Percentiles rank a stretch among this genome's conserved stretches.
Conservation (phyloP, 2,888 invertebrate genomes). For the Linnaemya vulpina region DNA sequence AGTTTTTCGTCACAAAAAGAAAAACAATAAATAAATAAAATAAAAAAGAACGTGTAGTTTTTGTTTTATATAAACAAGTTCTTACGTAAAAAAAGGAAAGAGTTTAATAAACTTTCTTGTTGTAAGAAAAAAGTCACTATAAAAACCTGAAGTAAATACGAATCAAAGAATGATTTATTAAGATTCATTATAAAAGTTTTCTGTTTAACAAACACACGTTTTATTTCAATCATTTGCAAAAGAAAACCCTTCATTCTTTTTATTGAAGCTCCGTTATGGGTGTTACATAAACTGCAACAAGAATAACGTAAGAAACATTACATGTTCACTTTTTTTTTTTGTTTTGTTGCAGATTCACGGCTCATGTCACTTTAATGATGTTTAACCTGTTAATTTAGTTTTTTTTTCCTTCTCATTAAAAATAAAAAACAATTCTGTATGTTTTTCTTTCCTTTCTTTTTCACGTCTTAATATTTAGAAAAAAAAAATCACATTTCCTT, state of each 20-base stretch:
- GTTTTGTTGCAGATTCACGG: neutral
- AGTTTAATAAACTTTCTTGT: conserved; percentile 71
- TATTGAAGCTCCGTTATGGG: conserved; percentile 57
- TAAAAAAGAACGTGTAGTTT: conserved; percentile 10
- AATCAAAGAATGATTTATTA: conserved; percentile 62
- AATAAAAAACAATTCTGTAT: neutral
- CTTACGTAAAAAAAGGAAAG: conserved; percentile 57
- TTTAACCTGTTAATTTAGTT: conserved; percentile 67
- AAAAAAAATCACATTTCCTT: conserved; percentile 40
- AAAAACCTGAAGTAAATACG: conserved; percentile 49
- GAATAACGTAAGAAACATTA: conserved; percentile 48
- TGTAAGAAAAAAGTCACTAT: conserved; percentile 21
- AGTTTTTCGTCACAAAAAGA: conserved; percentile 38
- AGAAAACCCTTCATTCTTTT: conserved; percentile 47
- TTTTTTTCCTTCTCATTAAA: conserved; percentile 4
- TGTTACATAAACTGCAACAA: conserved; percentile 42
- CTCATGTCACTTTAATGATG: conserved; percentile 69
- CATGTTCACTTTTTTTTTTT: conserved; percentile 4
- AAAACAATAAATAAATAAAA: neutral
- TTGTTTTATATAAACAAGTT: conserved; percentile 57
- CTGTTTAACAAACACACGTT: conserved; percentile 18
- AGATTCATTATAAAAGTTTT: conserved; percentile 53
- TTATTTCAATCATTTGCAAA: conserved; percentile 34
- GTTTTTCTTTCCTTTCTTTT: conserved; percentile 8
- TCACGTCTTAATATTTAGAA: conserved; percentile 6